A percentile compares a stretch with the other conserved stretches of the same genome.
phyloP scores from a whole-genome alignment of 2,888 invertebrate genomes.

The Polyommatus iphigenia region DNA sequence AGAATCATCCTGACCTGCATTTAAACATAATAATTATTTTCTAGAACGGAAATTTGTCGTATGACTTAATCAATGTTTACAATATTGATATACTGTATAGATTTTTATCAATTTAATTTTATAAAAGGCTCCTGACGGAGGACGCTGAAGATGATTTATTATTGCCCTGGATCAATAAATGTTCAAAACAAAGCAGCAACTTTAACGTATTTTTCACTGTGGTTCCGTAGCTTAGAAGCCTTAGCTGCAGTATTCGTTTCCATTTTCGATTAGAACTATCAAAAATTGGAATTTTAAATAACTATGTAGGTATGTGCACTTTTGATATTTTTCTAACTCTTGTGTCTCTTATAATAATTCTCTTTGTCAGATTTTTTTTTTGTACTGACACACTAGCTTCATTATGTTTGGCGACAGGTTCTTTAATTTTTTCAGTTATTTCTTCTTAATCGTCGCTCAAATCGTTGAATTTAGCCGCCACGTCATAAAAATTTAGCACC shows the following conservation, averaged over 20 bases:
- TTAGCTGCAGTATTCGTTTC: not conserved
- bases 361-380: no score
- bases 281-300: no score
- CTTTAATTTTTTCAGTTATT: not conserved
- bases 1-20: no score
- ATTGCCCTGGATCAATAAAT: conserved; percentile 36
- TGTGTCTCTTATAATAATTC: no score
- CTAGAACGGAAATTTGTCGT: conserved; percentile 33
- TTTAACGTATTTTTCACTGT: not conserved
- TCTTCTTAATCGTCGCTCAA: not conserved
- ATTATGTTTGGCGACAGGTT: not conserved
- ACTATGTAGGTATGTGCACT: no score
- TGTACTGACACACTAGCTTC: no score
- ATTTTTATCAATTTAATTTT: conserved; percentile 54
- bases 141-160: conserved; percentile 52
- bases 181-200: conserved; percentile 17
- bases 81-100: conserved; percentile 43
- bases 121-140: conserved; percentile 42
- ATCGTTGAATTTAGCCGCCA: not conserved
- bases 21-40: not conserved
- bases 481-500: not conserved
- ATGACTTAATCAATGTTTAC: conserved; percentile 40
- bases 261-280: not conserved
- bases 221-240: conserved; percentile 14
- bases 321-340: no score